phyloP scores from a whole-genome alignment of 2,113 vertebrate genomes.

The Sitta europaea region DNA sequence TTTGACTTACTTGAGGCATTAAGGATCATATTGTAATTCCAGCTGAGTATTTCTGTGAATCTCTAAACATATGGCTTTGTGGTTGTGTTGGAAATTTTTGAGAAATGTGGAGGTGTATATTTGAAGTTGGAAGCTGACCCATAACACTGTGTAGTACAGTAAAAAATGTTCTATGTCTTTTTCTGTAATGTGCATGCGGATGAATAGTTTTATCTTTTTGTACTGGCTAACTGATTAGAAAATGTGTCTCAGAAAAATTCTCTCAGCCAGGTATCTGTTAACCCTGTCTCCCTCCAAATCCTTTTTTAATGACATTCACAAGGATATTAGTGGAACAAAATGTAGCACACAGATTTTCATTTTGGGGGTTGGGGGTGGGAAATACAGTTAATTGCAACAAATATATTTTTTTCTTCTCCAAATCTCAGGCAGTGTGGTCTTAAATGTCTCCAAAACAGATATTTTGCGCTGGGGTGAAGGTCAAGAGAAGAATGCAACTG shows the following conservation, averaged over 20 bases:
- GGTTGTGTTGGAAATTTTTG: not conserved
- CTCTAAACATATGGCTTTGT: conserved; percentile 17
- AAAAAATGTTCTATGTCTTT: not conserved
- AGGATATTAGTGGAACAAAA: not conserved
- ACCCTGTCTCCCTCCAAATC: not conserved
- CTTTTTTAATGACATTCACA: not conserved
- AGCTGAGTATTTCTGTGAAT: not conserved
- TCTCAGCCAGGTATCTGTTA: not conserved
- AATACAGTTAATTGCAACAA: not conserved
- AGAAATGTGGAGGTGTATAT: conserved; percentile 12
- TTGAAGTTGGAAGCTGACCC: conserved; percentile 30
- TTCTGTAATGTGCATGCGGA: not conserved
- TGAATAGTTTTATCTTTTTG: not conserved
- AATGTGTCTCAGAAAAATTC: not conserved
- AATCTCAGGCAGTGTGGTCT: not conserved
- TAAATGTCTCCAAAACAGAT: not conserved
- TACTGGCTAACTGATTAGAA: not conserved
- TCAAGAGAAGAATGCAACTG: not conserved
- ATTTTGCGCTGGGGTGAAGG: not conserved
- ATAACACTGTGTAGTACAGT: not conserved
- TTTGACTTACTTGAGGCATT: not conserved
- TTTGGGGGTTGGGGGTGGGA: not conserved
- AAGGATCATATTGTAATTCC: not conserved
- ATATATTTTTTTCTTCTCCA: not conserved
- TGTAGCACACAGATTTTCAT: not conserved